Evolutionary conservation across 2,113 vertebrate species (phyloP), one percentile per base, ranked within the genome.

Genomic region (Gobius niger): DNA sequence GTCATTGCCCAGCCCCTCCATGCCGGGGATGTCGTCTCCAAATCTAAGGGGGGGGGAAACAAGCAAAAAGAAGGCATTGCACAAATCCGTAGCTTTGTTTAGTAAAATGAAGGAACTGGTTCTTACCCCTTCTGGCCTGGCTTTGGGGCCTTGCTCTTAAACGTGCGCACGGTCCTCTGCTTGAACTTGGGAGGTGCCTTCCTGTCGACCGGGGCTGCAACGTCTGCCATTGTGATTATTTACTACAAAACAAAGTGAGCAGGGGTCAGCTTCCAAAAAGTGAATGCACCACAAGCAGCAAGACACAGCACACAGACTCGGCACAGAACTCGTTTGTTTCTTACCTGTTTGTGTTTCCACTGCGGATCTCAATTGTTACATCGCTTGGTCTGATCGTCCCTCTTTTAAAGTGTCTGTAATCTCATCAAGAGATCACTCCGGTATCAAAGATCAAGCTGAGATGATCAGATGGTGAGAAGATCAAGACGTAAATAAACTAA

Each of bases 1-100:
- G 82, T 99, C 96, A 91, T 95, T 97, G 87, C 96, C 97, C 6
- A 98, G 92, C 2, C 95, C 95, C 72, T 97, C 96, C 96, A 98
- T 97, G 78, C 96, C 96, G 16, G 97, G 95, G 66, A 98, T 99
- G 82, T 98, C 96, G 59, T 98, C 96, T 83, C 96, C 95, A 68
- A 98, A 97, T 57, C 96, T 98, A 73, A 44, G 44, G 1, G 13
- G 44, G 44, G 1, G 13, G 7, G 1, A 41, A 8, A 18, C 60
- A 13, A 9, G 61, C 8, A 52, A 49, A 54, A n/a, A 19, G 60
- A 6, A 56, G 1, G 13, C 9, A 63, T 76, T 62, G 47, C 41
- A 18, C 14, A 15, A 40, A 9, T 6, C 3, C 7, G 12, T 1
- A 7, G 11, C 12, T 5, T 7, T 18, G 7, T 34, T 54, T 5